Percentiles rank a stretch among this genome's conserved stretches.
Evolutionary conservation across 1,140 invertebrate genomes (phyloP).

Genomic region (Bombus huntii): DNA sequence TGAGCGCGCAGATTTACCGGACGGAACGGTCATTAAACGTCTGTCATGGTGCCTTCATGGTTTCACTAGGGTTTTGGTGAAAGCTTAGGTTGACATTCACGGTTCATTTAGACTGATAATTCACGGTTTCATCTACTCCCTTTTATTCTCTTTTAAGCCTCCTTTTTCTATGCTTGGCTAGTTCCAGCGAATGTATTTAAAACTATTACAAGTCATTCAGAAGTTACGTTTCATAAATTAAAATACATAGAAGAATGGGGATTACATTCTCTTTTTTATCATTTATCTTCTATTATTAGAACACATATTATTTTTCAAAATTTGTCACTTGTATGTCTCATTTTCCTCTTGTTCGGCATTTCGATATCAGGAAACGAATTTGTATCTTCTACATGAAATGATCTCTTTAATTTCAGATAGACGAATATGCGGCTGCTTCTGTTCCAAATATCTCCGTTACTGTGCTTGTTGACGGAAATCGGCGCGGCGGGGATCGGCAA

Average conservation of each 20-base stretch:
- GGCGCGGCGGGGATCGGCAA: slow-evolving; percentile 69
- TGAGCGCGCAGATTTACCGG: slow-evolving; percentile 67
- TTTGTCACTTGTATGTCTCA: too few species aligned
- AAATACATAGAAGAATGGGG: not conserved
- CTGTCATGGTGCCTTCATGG: slow-evolving; percentile 36
- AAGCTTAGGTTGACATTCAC: slow-evolving; percentile 60
- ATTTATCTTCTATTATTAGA: too few species aligned
- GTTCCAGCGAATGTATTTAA: not conserved
- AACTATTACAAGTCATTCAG: not conserved
- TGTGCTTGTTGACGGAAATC: slow-evolving; percentile 48
- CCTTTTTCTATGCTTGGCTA: not conserved
- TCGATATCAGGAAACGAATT: too few species aligned
- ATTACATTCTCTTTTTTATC: too few species aligned
- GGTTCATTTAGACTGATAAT: not conserved
- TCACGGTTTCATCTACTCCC: not conserved
- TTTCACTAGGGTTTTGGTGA: slow-evolving; percentile 38
- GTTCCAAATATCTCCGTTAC: slow-evolving; percentile 27
- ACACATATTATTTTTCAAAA: too few species aligned
- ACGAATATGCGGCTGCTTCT: slow-evolving; percentile 42
- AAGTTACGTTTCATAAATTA: not conserved
- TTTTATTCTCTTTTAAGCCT: not conserved
- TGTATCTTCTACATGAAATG: too few species aligned
- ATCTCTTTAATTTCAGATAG: slow-evolving; percentile 17
- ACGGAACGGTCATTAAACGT: slow-evolving; percentile 70
- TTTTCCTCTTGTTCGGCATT: too few species aligned